phyloP scores from a whole-genome alignment of 2,113 vertebrate genomes.

The Phalacrocorax brasilianus region DNA sequence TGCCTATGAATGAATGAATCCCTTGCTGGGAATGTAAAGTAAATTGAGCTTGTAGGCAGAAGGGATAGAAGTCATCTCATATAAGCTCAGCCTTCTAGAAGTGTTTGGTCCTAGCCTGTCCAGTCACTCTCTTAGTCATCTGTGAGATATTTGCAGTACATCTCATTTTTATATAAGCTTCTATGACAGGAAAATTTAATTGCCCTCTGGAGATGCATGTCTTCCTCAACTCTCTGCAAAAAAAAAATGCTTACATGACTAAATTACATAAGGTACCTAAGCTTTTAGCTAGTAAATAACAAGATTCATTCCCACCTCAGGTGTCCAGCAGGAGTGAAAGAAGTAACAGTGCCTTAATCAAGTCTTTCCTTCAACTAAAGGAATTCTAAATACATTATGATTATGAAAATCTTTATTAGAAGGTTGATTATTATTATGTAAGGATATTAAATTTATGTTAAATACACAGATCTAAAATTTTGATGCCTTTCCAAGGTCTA shows the following conservation, averaged over 20 bases:
- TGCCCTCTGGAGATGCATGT: not conserved
- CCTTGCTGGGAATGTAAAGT: not conserved
- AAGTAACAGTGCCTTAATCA: not conserved
- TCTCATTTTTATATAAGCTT: not conserved
- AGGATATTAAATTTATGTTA: not conserved
- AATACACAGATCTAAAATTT: not conserved
- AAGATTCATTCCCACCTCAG: not conserved
- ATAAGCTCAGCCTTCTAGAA: not conserved
- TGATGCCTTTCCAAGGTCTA: not conserved
- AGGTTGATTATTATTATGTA: not conserved
- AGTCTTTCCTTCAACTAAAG: not conserved
- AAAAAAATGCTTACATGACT: not conserved
- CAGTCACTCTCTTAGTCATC: not conserved
- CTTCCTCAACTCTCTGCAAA: not conserved
- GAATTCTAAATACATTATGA: not conserved
- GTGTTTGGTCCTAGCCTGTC: not conserved
- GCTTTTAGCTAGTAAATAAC: not conserved
- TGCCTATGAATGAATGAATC: no score
- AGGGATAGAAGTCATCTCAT: not conserved
- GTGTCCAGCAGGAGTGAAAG: not conserved
- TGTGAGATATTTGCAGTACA: not conserved
- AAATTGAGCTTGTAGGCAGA: not conserved
- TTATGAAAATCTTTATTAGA: not conserved
- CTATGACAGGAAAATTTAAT: not conserved
- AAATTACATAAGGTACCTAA: not conserved